Conservation (phyloP, 2,888 invertebrate genomes). For the Synergus umbraculus region DNA sequence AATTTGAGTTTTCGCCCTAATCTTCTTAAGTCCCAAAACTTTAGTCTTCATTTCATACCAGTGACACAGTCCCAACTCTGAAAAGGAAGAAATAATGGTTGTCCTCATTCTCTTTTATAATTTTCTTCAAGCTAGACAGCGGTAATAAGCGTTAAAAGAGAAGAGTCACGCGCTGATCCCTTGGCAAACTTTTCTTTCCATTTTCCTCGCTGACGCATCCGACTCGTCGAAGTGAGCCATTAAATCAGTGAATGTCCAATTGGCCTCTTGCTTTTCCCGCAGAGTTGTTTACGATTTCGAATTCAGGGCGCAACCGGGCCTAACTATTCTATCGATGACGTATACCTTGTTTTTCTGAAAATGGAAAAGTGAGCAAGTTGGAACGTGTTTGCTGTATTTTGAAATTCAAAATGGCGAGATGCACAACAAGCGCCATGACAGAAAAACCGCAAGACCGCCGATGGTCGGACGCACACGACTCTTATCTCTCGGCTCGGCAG, state of each 20-base stretch:
- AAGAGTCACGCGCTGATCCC: not conserved
- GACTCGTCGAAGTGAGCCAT: not conserved
- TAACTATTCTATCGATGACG: not conserved
- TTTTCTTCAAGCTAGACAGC: not conserved
- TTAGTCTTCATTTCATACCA: not conserved
- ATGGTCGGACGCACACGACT: conserved; percentile 38
- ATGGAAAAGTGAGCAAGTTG: not conserved
- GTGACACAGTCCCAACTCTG: not conserved
- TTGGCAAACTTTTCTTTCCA: not conserved
- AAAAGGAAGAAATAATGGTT: not conserved
- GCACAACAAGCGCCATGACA: not conserved
- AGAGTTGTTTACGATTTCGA: not conserved
- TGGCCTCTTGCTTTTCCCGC: not conserved
- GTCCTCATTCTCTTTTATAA: not conserved
- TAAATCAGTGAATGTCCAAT: not conserved
- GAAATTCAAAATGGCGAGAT: not conserved
- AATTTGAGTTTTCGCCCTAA: not conserved
- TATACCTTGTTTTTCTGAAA: not conserved
- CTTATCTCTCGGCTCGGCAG: conserved; percentile 55
- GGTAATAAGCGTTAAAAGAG: not conserved
- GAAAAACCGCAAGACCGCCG: not conserved
- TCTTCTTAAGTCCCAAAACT: not conserved
- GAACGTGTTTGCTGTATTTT: not conserved
- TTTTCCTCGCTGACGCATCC: not conserved
- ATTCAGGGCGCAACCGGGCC: not conserved